Base-by-base conservation (phyloP, 2,113 vertebrate genomes). In the Serilophus lunatus region DNA sequence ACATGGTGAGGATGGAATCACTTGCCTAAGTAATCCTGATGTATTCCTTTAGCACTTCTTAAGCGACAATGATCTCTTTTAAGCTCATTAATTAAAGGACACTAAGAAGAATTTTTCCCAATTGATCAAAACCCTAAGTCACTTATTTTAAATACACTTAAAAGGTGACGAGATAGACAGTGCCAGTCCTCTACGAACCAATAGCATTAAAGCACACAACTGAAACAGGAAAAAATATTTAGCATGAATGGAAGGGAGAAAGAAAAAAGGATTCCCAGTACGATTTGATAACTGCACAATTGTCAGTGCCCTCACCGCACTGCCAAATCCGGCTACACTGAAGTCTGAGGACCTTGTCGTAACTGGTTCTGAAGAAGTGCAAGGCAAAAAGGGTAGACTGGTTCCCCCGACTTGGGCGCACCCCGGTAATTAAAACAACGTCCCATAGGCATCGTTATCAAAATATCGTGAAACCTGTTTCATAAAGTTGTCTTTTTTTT, bases 31-130 rank as follows among this genome's bases (percentile, higher is more conserved):
- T 98, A 98, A 98, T 97, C 97, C 97, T 95, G 86, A 96, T 96
- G 96, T 97, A 98, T 98, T 98, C 97, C 97, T 97, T 98, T 95
- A 98, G 95, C 96, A 97, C 96, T 98, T 98, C 98, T 98, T 97
- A 98, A 96, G 94, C 64, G 87, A 97, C 92, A 96, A 92, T 96
- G 97, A 98, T 98, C 98, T 97, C 92, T 89, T 95, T 96, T 98
- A 98, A 98, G 98, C 98, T 98, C 96, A 98, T 98, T 98, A 98
- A 98, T 98, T 98, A 98, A 97, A 98, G 95, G 95, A 98, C 96
- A 95, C 97, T 98, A 98, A 98, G 97, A 98, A 97, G 98, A 98
- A 97, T 98, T 97, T 93, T 96, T 96, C 90, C 78, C 96, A 96
- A 90, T 75, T 96, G 96, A 97, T 98, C 97, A 97, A 97, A 97